A percentile compares a stretch with the other conserved stretches of the same genome.
Evolutionary conservation across 2,797 vertebrate genomes (phyloP).

Genomic region (Mormyrops boulengeri): DNA sequence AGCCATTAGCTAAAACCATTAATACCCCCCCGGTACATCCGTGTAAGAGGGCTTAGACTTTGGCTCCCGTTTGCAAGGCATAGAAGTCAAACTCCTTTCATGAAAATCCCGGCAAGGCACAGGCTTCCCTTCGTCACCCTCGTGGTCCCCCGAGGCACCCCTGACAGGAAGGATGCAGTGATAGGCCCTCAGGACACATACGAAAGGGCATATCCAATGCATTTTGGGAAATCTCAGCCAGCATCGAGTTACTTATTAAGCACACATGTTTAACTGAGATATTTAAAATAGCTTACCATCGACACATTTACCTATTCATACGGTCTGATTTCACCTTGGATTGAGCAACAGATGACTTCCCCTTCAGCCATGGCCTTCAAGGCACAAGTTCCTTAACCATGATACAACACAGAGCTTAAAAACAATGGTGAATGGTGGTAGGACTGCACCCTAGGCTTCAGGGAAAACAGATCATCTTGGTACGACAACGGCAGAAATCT

Average conservation of each 20-base stretch:
- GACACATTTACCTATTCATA: background rate
- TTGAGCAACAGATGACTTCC: background rate
- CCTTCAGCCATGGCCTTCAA: background rate
- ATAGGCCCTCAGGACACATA: background rate
- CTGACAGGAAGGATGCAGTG: background rate
- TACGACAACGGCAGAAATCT: background rate
- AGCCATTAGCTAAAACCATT: constrained; percentile 44
- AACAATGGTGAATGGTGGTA: background rate
- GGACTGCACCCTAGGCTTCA: background rate
- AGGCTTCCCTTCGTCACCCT: background rate
- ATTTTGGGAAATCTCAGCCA: background rate
- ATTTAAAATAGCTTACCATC: background rate
- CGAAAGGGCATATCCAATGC: background rate
- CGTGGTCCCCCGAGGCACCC: background rate
- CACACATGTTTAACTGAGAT: background rate
- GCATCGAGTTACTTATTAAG: constrained; percentile 9
- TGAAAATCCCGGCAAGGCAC: constrained; percentile 36
- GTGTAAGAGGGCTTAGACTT: constrained; percentile 52
- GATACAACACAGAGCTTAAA: background rate
- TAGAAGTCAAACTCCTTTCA: constrained; percentile 44
- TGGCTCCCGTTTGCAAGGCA: constrained; percentile 56
- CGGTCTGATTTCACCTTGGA: background rate
- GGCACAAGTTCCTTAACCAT: background rate
- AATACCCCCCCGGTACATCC: constrained; percentile 49
- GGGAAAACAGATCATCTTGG: background rate